Conservation (phyloP, 2,113 vertebrate genomes). For the Saccopteryx leptura region DNA sequence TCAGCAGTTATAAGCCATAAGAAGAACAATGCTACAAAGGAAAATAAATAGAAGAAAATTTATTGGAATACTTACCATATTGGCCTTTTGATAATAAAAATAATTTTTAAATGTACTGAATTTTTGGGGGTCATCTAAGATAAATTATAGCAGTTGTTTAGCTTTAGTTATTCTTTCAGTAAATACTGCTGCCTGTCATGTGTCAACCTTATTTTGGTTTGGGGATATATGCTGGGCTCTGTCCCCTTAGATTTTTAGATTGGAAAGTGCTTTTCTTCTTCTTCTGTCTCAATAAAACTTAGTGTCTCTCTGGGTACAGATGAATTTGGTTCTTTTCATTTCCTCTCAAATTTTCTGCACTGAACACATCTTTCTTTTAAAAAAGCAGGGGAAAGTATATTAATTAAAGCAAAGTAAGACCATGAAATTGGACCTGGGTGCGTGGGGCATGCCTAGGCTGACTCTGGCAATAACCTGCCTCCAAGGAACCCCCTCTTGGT, state of each 20-base stretch:
- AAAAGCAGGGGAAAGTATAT: background rate
- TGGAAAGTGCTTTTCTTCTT: background rate
- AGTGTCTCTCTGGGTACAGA: background rate
- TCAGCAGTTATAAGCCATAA: slow-evolving; percentile 7
- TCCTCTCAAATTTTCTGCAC: background rate
- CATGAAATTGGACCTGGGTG: background rate
- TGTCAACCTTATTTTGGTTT: background rate
- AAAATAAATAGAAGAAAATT: background rate
- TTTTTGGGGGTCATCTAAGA: background rate
- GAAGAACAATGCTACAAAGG: background rate
- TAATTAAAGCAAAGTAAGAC: background rate
- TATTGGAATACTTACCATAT: background rate
- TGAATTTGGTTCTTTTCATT: slow-evolving; percentile 20
- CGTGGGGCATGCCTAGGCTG: background rate
- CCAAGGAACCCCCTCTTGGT: background rate
- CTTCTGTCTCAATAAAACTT: background rate
- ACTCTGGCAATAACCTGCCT: background rate
- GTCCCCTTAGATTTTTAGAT: background rate
- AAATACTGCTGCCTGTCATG: background rate
- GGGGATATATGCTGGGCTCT: background rate
- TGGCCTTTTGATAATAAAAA: slow-evolving; percentile 31
- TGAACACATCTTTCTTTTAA: background rate
- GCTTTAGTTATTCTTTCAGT: background rate
- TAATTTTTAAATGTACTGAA: background rate
- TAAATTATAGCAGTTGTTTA: background rate